phyloP scores from a whole-genome alignment of 1,140 invertebrate species.

The Polyergus mexicanus region DNA sequence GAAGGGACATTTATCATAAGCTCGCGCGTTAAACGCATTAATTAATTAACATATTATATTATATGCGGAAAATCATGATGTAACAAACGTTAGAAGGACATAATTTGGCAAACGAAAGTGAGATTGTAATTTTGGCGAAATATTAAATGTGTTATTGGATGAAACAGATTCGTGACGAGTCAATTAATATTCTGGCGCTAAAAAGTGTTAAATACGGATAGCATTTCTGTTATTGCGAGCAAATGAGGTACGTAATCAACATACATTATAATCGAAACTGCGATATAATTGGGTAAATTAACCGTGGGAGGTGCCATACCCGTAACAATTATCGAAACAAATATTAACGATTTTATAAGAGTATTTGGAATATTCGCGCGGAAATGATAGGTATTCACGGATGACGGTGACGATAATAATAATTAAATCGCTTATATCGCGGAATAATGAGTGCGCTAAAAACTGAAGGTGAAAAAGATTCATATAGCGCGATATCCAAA shows the following conservation, averaged over 20 bases:
- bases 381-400: conserved; percentile 47
- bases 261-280: conserved; percentile 58
- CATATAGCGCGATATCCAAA: not conserved
- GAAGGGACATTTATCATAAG: not conserved
- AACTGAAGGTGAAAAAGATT: conserved; percentile 21
- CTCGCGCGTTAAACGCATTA: conserved; percentile 32
- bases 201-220: conserved; percentile 63
- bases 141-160: conserved; percentile 64
- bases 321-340: conserved; percentile 58
- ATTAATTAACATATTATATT: conserved; percentile 38
- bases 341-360: conserved; percentile 62
- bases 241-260: conserved; percentile 63
- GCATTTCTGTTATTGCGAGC: conserved; percentile 57
- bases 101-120: conserved; percentile 41
- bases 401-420: conserved; percentile 31
- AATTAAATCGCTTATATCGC: conserved; percentile 37
- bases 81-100: conserved; percentile 42
- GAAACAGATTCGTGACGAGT: conserved; percentile 57
- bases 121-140: conserved; percentile 57
- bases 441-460: not conserved
- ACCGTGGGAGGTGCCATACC: conserved; percentile 57
- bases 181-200: conserved; percentile 57
- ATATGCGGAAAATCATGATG: conserved; percentile 19
- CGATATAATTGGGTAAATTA: conserved; percentile 63
- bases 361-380: conserved; percentile 54